Evolutionary conservation across 1,140 invertebrate species (phyloP).

Genomic region (Drosophila trapezifrons): DNA sequence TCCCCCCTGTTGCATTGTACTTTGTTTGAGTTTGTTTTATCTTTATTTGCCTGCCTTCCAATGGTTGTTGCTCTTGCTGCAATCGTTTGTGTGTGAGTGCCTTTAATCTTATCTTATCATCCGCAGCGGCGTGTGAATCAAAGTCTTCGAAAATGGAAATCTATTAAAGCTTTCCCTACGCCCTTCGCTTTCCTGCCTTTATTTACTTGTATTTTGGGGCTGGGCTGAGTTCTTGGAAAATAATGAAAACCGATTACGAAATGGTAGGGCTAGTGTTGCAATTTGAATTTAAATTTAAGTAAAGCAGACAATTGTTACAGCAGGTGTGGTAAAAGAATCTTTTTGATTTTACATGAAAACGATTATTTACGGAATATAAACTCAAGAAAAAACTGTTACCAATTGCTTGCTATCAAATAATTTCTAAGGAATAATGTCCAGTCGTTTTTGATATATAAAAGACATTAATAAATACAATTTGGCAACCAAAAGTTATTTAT

Average conservation of each 20-base stretch:
- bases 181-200: neutral
- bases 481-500: neutral
- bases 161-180: conserved; percentile 16
- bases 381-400: too few species aligned
- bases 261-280: neutral
- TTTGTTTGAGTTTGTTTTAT: conserved; percentile 54
- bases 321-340: too few species aligned
- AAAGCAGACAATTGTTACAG: neutral
- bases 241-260: neutral
- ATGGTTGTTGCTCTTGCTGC: conserved; percentile 34
- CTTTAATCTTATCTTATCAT: conserved; percentile 69
- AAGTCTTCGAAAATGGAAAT: conserved; percentile 45
- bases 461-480: neutral
- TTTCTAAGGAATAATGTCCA: too few species aligned
- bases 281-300: conserved; percentile 5
- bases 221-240: neutral
- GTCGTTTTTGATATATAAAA: neutral
- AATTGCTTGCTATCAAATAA: neutral
- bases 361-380: neutral
- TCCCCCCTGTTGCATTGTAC: conserved; percentile 6
- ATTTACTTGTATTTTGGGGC: neutral
- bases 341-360: neutral
- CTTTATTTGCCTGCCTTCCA: conserved; percentile 29
- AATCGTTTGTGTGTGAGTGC: conserved; percentile 11
- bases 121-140: conserved; percentile 50